Evolutionary conservation across 2,113 vertebrate genomes (phyloP).

Genomic region (Macrotus californicus): DNA sequence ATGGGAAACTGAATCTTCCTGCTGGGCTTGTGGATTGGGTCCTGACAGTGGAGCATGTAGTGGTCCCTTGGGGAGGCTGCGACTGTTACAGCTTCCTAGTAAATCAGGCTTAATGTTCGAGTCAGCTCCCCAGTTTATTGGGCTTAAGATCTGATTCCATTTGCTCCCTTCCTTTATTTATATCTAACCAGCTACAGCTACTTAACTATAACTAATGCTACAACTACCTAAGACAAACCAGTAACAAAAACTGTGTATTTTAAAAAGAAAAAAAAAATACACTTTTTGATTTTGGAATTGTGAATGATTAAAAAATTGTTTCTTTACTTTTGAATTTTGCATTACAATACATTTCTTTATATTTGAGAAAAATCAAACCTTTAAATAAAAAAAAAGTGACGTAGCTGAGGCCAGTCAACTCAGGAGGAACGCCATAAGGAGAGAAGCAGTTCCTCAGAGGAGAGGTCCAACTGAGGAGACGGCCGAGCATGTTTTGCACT

Average conservation of each 20-base stretch:
- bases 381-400: no score
- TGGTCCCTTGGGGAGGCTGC: no score
- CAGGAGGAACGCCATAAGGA: not conserved
- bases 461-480: not conserved
- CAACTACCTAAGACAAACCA: not conserved
- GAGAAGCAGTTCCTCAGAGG: not conserved
- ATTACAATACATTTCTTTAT: not conserved
- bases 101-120: no score
- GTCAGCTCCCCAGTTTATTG: no score
- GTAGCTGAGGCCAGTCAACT: not conserved
- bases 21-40: no score
- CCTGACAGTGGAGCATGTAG: no score
- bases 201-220: not conserved
- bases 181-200: no score
- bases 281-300: conserved; percentile 3
- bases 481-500: not conserved
- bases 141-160: no score
- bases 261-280: not conserved
- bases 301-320: not conserved
- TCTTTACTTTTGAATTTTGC: not conserved
- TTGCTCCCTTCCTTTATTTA: no score
- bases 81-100: no score
- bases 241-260: not conserved
- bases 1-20: no score
- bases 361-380: conserved; percentile 5